phyloP scores from a whole-genome alignment of 2,888 invertebrate species.

The Nomada ferruginata region DNA sequence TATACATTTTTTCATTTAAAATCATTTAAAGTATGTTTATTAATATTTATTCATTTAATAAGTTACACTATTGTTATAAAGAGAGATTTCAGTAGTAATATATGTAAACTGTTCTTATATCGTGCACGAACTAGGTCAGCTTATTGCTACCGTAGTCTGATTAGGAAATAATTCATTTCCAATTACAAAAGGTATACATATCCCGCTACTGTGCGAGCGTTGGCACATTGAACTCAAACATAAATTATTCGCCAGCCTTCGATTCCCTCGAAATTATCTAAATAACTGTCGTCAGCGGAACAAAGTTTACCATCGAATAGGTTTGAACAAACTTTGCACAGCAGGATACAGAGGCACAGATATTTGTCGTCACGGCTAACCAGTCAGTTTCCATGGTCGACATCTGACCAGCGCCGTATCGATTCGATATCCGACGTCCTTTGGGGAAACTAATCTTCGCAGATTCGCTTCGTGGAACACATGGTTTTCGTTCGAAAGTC shows the following conservation, averaged over 20 bases:
- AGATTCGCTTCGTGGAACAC: constrained; percentile 17
- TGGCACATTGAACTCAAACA: neutral
- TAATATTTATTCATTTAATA: no score
- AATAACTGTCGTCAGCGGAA: constrained; percentile 8
- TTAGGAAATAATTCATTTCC: neutral
- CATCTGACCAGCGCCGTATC: constrained; percentile 29
- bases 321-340: constrained; percentile 10
- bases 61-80: no score
- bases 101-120: no score
- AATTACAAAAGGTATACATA: neutral
- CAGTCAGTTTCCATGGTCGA: constrained; percentile 27
- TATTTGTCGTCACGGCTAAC: constrained; percentile 24
- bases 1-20: no score
- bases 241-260: constrained; percentile 1
- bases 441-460: constrained; percentile 46
- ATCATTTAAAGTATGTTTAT: no score
- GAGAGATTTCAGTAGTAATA: no score
- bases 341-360: constrained; percentile 6
- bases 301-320: constrained; percentile 7
- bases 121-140: no score
- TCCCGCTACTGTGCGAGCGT: neutral
- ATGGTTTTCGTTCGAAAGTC: constrained; percentile 20
- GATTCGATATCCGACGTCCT: constrained; percentile 42
- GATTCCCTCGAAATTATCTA: neutral
- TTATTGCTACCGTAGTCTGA: no score